Evolutionary conservation across 92 coral and sea anemone species (phyloP), one percentile per base, ranked within the genome.

Genomic region (Parazoanthus atlanticus): DNA sequence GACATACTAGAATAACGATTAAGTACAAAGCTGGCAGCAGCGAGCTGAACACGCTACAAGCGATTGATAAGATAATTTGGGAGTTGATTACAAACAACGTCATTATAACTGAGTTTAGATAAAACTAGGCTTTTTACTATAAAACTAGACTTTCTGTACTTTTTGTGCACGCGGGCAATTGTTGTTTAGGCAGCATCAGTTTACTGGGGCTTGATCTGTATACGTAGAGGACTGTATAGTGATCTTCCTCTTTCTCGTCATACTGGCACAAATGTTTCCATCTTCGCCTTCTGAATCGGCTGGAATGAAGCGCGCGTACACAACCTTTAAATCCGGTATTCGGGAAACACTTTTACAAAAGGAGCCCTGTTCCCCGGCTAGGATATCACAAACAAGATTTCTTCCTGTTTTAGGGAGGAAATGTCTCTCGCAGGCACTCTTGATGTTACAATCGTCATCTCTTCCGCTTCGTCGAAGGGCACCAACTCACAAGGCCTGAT

Each of bases 391-490:
- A 46, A 78, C 58, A 52, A 78, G n/a, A 41, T 56, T 82, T 54
- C 72, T 26, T 64, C 86, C 74, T 25, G 46, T 82, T 40, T 82
- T 32, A 32, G 66, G 80, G 23, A 85, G 12, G 82, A 86, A 74
- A 31, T 86, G 74, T 75, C 89, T 41, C 82, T 86, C 74, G 71
- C 89, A 86, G 41, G 89, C 83, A 75, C 89, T 74, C 47, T 86
- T 86, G 36, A 86, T 86, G 72, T 86, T 75, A 19, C 72, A 30
- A 75, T 76, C 46, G 89, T 86, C 83, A 74, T 75, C 88, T 71
- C 80, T 70, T 85, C 88, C 11, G 17, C 80, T 76, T 86, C 83
- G 11, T 76, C 56, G 54, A 86, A 86, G 36, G 74, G 83, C 29
- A 76, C 89, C 56, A 86, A 86, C 82, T 86, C 31, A 54, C 32